Evolutionary conservation across 2,797 vertebrate species (phyloP), one percentile per base, ranked within the genome.

Genomic region (Ambastaia sidthimunki): DNA sequence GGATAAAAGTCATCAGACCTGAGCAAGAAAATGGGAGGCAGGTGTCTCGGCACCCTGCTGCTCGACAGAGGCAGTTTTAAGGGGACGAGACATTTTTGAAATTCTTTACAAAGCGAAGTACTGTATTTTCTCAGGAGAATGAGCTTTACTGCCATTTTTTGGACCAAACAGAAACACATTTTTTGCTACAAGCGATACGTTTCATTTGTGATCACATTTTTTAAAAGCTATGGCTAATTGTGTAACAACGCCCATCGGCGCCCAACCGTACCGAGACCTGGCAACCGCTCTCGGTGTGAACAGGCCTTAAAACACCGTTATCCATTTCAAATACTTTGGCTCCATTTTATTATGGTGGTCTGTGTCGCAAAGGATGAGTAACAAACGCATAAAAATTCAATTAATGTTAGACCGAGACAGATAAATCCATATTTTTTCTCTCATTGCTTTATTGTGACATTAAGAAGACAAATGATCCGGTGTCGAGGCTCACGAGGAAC

Each of bases 381-480:
- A 76, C 74, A 82, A 86, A 81, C 62, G 77, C 75, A 84, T 87
- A 83, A 67, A 82, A 21, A 76, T 37, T 83, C 81, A 85, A 87
- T 86, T 66, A 73, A 85, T 52, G 81, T 67, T 71, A 34, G 76
- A 74, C 66, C 25, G 18, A 34, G 70, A 72, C 47, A 44, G 81
- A 84, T 85, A 84, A 85, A 88, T 84, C 80, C 63, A 41, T 59
- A 71, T 76, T 78, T 65, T 59, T 77, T 70, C 47, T 50, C 69
- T 84, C 74, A 85, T 85, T 88, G 81, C 76, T 52, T 74, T 76
- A 62, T 41, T 23, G 12, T 71, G 70, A 78, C 83, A 79, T 87
- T 86, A 86, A 66, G 77, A 83, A 82, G 67, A 83, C 76, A 89
- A 91, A 90, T 87, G 37, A 76, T 89, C 89, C 87, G 83, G 85